Conservation (phyloP, 2,888 invertebrate genomes). For the Tetramorium bicarinatum region DNA sequence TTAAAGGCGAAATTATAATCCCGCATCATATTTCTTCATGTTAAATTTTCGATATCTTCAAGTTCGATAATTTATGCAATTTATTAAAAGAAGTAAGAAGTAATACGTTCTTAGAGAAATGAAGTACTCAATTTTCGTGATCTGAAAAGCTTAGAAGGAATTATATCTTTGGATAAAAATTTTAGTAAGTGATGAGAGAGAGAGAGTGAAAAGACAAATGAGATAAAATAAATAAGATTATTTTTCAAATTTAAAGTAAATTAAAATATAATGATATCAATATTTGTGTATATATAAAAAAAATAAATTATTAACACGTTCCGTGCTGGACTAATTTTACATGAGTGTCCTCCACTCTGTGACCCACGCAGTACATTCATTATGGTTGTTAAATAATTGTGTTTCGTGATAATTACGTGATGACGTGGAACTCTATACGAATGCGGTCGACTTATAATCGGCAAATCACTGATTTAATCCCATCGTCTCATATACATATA, state of each 20-base stretch:
- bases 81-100: neutral
- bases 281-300: neutral
- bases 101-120: neutral
- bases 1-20: neutral
- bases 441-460: too few relatives aligned
- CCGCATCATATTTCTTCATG: neutral
- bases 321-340: too few relatives aligned
- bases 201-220: neutral
- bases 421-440: too few relatives aligned
- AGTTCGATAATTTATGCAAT: neutral
- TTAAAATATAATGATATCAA: neutral
- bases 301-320: too few relatives aligned
- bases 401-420: too few relatives aligned
- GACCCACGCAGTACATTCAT: too few relatives aligned
- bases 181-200: neutral
- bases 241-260: conserved; percentile 12
- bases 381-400: too few relatives aligned
- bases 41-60: neutral
- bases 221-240: neutral
- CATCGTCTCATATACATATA: too few relatives aligned
- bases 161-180: neutral
- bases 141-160: neutral
- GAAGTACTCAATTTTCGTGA: neutral
- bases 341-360: too few relatives aligned
- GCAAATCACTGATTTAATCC: too few relatives aligned